A percentile compares a stretch with the other conserved stretches of the same genome.
Evolutionary conservation across 2,888 invertebrate genomes (phyloP).

Genomic region (Glaucopsyche alexis): DNA sequence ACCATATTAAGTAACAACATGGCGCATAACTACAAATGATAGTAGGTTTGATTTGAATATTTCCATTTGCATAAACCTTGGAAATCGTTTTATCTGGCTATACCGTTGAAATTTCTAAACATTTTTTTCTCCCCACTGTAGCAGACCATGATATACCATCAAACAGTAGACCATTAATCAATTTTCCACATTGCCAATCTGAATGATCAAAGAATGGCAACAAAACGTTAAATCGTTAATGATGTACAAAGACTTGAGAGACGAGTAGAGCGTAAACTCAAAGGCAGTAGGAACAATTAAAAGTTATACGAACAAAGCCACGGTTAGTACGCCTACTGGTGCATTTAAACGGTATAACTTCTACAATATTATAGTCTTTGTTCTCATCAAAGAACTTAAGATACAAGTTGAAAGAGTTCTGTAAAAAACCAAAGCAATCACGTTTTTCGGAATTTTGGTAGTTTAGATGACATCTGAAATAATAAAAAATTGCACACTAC

Average conservation of each 20-base stretch:
- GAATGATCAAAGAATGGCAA: conserved; percentile 28
- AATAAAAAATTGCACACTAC: too few relatives aligned
- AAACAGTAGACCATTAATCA: not conserved
- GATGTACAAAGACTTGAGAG: conserved; percentile 31
- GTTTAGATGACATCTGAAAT: not conserved
- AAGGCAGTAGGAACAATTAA: conserved; percentile 61
- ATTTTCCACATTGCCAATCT: conserved; percentile 27
- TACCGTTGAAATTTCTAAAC: too few relatives aligned
- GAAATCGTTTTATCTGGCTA: too few relatives aligned
- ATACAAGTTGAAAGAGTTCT: not conserved
- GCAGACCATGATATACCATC: not conserved
- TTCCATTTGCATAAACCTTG: too few relatives aligned
- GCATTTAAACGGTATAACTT: conserved; percentile 44
- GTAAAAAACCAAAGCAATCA: not conserved
- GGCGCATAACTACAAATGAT: too few relatives aligned
- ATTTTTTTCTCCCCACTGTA: too few relatives aligned
- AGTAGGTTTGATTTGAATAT: too few relatives aligned
- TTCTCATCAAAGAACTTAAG: conserved; percentile 4
- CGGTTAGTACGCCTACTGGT: conserved; percentile 54
- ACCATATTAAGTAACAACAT: too few relatives aligned
- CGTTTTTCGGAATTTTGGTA: not conserved
- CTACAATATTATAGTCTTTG: conserved; percentile 18
- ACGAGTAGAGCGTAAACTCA: conserved; percentile 53
- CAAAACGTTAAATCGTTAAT: conserved; percentile 37
- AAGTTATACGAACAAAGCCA: conserved; percentile 60